phyloP scores from a whole-genome alignment of 2,113 vertebrate genomes.

The Lasiurus borealis region DNA sequence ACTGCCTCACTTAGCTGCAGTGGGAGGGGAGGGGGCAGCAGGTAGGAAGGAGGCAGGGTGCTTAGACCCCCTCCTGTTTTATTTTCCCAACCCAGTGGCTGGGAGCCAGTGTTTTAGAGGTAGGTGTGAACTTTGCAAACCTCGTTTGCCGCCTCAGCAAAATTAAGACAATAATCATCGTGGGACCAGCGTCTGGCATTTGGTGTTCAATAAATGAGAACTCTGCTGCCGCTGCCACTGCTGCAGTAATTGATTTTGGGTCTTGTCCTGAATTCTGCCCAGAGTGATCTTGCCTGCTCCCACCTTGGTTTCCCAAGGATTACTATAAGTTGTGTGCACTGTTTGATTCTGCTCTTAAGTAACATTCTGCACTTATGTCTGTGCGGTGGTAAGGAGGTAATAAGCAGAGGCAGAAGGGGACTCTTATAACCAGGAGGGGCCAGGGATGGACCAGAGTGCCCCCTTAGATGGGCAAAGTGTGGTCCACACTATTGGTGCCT shows the following conservation, averaged over 20 bases:
- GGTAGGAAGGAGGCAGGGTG: not conserved
- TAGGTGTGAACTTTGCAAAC: constrained; percentile 8
- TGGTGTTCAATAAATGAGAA: not conserved
- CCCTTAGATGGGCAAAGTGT: not conserved
- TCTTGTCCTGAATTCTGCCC: not conserved
- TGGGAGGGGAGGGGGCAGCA: not conserved
- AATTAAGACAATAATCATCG: not conserved
- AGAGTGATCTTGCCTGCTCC: not conserved
- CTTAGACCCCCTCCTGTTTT: not conserved
- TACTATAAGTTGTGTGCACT: not conserved
- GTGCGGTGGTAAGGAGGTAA: not conserved
- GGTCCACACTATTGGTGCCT: not conserved
- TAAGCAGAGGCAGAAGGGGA: not conserved
- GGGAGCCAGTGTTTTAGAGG: not conserved
- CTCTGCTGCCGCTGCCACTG: not conserved
- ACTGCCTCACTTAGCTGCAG: not conserved
- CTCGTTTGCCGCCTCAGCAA: not conserved
- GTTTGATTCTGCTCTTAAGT: not conserved
- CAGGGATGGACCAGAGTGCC: not conserved
- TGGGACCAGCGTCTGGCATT: not conserved
- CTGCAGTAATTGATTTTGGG: not conserved
- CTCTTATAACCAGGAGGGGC: not conserved
- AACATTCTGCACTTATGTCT: not conserved
- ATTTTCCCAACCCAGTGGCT: not conserved
- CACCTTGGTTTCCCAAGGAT: not conserved